Evolutionary conservation across 2,888 invertebrate genomes (phyloP), one percentile per base, ranked within the genome.

Genomic region (Ethmia dodecea): DNA sequence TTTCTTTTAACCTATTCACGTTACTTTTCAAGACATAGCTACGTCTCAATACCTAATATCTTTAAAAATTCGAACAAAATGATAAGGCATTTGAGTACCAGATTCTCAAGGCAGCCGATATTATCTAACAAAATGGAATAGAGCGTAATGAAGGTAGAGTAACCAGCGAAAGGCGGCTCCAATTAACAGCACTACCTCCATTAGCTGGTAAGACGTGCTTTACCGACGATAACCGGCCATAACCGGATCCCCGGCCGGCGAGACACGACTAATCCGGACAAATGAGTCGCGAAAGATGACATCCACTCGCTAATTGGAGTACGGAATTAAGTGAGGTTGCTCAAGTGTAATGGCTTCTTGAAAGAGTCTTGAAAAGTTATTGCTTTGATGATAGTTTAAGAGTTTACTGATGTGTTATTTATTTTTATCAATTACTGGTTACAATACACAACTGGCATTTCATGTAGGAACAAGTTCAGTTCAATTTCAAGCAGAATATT

Each of bases 271-370:
- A 58, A 58, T 59, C 56, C 49, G 48, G 43, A 55, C 51, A 72
- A 73, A 74, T 68, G 72, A 72, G 62, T 63, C 66, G 71, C 56
- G 66, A 67, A 67, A 65, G 70, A 70, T 70, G 70, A 69, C 66
- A 67, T 71, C 59, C 54, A 62, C 55, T 59, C 58, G 56, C 59
- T 74, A 73, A 74, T 73, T 72, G 65, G 67, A 49, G 55, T 50
- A 45, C 55, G 49, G 48, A 65, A 61, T 69, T 61, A 62, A 61
- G 58, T 58, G 45, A 40, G 31, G 33, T 37, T 32, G 40, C 32
- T 39, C 31, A 38, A 40, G 33, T 33, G 40, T 39, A 33, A 45
- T 40, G 42, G 16, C 16, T 29, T 28, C 13, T 8, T 26, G 26
- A 26, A 11, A 26, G 26, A 6, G 8, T n/a, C 9, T 22, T 22